Base-by-base conservation (phyloP, 2,797 vertebrate species). In the Capromys pilorides region DNA sequence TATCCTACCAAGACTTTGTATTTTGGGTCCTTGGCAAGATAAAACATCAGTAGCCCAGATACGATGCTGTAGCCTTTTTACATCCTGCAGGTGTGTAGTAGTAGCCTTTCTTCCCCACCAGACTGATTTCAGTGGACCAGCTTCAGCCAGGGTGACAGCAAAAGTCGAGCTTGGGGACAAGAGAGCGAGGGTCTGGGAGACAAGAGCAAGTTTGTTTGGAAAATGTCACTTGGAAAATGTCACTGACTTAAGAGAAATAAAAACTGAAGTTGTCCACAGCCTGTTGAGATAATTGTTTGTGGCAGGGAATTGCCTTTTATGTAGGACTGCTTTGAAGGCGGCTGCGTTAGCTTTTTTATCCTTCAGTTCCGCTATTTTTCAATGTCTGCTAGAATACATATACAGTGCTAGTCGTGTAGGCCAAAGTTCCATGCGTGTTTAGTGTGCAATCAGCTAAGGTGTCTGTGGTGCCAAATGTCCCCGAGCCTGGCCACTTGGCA, bases 21-120 rank as follows among this genome's bases (percentile, higher is more conserved):
- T 1, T 94, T 91, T 78, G 51, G 61, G 66, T 89, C 57, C 51
- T 41, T 69, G 66, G 69, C 36, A 94, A 92, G 82, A 59, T 95
- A 91, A 87, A 96, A 67, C 54, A 57, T 57, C 91, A 62, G 92
- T 73, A 88, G 31, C 88, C 62, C 88, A 86, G 87, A 67, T 61
- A 41, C 28, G 66, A 0, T 78, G 16, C 90, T 64, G 9, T 92
- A 59, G 77, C 80, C 45, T 75, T 86, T 96, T 96, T 96, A 61
- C 71, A 66, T 88, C 93, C 69, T 93, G 49, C 9, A 85, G 86
- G 67, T 81, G 75, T 19, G 57, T 91, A 78, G 71, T 54, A 71
- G 90, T 57, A 86, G 69, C 79, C 67, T 97, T 94, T 94, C 54
- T 86, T 95, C 80, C 54, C 26, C 0, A 9, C 67, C 33, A 49